Conservation (phyloP, 1,140 invertebrate genomes). For the Anoplophora glabripennis region DNA sequence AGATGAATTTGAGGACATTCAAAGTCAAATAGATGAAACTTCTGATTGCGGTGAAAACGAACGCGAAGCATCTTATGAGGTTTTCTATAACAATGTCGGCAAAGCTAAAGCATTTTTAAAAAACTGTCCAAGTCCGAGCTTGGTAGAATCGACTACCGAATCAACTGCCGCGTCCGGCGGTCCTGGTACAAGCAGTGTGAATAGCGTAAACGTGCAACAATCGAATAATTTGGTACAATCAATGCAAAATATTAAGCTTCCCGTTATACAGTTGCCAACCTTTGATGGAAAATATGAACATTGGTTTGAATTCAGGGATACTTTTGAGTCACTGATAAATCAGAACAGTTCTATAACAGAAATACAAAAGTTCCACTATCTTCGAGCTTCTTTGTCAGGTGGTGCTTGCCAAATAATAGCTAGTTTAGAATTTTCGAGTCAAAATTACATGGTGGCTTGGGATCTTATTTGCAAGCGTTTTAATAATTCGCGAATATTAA, state of each 20-base stretch:
- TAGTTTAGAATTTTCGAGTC: slow-evolving; percentile 14
- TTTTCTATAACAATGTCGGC: not conserved
- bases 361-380: slow-evolving; percentile 26
- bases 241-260: slow-evolving; percentile 26
- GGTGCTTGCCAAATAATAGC: slow-evolving; percentile 14
- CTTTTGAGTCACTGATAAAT: slow-evolving; percentile 24
- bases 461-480: slow-evolving; percentile 16
- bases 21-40: not conserved
- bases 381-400: slow-evolving; percentile 11
- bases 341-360: slow-evolving; percentile 5
- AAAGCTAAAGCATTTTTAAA: not conserved
- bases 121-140: not conserved
- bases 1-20: too few species aligned
- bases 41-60: not conserved
- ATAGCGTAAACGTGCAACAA: too few species aligned
- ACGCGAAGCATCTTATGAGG: not conserved
- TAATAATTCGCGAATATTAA: slow-evolving; percentile 20
- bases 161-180: not conserved
- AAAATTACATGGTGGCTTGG: slow-evolving; percentile 25
- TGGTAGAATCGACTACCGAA: not conserved
- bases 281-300: slow-evolving; percentile 21
- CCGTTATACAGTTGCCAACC: slow-evolving; percentile 17
- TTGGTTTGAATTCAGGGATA: slow-evolving; percentile 27
- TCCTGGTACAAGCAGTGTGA: too few species aligned
- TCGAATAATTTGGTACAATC: too few species aligned